Evolutionary conservation across 2,113 vertebrate genomes (phyloP), one percentile per base, ranked within the genome.

Genomic region (Platysteira castanea): DNA sequence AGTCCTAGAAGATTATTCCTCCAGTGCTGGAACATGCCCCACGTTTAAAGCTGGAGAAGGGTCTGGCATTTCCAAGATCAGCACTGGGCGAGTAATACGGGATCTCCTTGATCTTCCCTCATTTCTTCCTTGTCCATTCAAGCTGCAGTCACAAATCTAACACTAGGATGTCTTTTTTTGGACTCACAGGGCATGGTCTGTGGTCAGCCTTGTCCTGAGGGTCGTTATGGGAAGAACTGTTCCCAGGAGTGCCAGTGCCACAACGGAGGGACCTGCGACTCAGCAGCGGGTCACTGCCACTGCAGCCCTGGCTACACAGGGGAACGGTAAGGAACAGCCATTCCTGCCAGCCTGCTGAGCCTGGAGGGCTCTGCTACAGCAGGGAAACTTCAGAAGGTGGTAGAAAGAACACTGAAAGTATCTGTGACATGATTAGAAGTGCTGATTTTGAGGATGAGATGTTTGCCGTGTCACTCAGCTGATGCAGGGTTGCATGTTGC

Each of bases 201-300:
- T 96, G 99, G 99, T 46, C 99, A 99, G 95, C 99, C 99, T 67
- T 99, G 99, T 98, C 99, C 99, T 4, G 98, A 99, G 73, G 99
- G 99, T 49, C 98, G 98, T 88, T 99, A 98, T 5, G 99, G 99
- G 93, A 98, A 97, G 74, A 99, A 99, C 96, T 99, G 99, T 94
- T 98, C 98, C 16, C 99, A 99, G 95, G 99, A 99, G 93, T 99
- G 99, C 93, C 99, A 99, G 96, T 99, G 99, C 96, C 99, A 99
- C 97, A 99, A 99, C 5, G 98, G 98, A 78, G 99, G 98, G 50
- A 98, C 97, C 4, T 99, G 99, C 83, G 97, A 98, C 52, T 96
- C 98, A 2, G 95, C 97, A 1, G 98, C 93, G 2, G 99, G 99
- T 52, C 98, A 99, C 87, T 99, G 99, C 96, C 93, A 97, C 33